A percentile compares a stretch with the other conserved stretches of the same genome.
These are phyloP conservation scores for Fissipunctia ypsillon DNA, from an alignment of 2,888 invertebrate genomes.

Conservation along the genomic window DNA sequence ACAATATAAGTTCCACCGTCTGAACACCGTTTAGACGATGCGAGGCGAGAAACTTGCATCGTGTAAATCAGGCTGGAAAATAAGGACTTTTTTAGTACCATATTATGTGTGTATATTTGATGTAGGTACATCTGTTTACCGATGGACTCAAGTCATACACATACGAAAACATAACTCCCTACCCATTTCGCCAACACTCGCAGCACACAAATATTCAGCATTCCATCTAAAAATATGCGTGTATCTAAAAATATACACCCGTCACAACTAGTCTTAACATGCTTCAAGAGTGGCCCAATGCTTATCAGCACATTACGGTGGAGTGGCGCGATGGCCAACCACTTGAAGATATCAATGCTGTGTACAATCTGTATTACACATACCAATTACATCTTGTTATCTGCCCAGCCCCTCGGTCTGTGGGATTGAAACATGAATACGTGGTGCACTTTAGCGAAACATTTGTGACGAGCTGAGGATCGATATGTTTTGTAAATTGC, in stretches of 20 bases:
- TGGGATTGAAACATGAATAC: constrained; percentile 60
- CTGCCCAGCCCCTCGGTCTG: constrained; percentile 64
- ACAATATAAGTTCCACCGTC: no score
- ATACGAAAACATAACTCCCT: neutral
- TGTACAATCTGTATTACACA: constrained; percentile 74
- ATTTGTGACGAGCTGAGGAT: constrained; percentile 20
- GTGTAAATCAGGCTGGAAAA: no score
- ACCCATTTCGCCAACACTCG: constrained; percentile 3
- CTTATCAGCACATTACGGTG: constrained; percentile 64
- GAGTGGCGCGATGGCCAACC: constrained; percentile 57
- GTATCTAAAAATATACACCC: constrained; percentile 44
- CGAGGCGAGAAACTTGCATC: no score
- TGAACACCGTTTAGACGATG: no score
- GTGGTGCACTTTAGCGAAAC: constrained; percentile 55
- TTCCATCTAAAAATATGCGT: constrained; percentile 39
- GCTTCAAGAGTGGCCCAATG: constrained; percentile 54
- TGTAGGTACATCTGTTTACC: no score
- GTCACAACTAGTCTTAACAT: constrained; percentile 34
- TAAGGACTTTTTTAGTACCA: no score
- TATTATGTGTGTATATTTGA: no score
- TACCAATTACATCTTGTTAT: constrained; percentile 73
- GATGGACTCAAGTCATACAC: no score
- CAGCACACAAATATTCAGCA: constrained; percentile 23
- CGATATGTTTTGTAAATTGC: constrained; percentile 23
- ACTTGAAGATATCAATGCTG: constrained; percentile 62